Percentiles rank a stretch among this genome's conserved stretches.
phyloP scores from a whole-genome alignment of 2,113 vertebrate genomes.

The Actenoides lindsayi region DNA sequence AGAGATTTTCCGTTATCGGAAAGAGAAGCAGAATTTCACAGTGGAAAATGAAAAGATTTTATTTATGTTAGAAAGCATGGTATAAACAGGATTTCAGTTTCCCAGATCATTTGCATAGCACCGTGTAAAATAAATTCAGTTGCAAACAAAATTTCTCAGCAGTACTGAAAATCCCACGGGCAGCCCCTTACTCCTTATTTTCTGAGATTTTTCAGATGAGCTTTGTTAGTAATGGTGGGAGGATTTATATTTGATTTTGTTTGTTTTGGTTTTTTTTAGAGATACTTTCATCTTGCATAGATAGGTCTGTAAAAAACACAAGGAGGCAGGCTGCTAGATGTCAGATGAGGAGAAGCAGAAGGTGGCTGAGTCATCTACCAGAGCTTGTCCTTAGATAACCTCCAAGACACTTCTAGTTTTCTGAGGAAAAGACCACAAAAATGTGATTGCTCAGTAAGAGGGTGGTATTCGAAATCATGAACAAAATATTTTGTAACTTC shows the following conservation, averaged over 20 bases:
- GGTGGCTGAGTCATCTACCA: slow-evolving; percentile 16
- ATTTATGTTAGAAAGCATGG: neutral
- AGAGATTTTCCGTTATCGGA: neutral
- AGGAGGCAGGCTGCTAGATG: neutral
- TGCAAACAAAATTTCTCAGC: neutral
- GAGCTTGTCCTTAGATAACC: neutral
- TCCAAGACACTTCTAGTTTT: neutral
- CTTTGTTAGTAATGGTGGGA: neutral
- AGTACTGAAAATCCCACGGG: neutral
- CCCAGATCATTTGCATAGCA: neutral
- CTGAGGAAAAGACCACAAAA: neutral
- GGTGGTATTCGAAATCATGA: neutral
- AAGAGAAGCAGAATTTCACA: neutral
- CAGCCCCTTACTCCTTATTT: neutral
- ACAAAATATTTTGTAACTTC: neutral
- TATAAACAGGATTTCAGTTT: neutral
- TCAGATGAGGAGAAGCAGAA: slow-evolving; percentile 33
- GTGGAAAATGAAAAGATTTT: neutral
- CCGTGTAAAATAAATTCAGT: neutral
- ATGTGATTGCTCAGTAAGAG: neutral
- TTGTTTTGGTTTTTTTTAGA: neutral
- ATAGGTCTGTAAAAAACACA: neutral
- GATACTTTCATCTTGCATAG: neutral
- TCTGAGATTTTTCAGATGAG: neutral
- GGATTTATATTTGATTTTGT: neutral